phyloP scores from a whole-genome alignment of 2,888 invertebrate species.

The Lochmaea crataegi region DNA sequence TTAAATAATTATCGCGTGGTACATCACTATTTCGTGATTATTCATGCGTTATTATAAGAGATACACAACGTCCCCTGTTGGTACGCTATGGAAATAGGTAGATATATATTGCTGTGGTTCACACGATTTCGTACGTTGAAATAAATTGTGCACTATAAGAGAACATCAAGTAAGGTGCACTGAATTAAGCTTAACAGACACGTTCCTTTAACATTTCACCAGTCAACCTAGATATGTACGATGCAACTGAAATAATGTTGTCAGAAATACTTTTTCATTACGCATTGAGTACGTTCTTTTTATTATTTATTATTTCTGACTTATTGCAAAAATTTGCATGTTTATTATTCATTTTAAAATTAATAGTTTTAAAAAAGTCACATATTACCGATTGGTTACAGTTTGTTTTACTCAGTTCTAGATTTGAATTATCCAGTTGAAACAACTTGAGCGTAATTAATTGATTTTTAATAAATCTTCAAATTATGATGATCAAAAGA shows the following conservation, averaged over 20 bases:
- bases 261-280: neutral
- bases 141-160: constrained; percentile 50
- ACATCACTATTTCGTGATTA: neutral
- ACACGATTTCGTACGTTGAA: constrained; percentile 52
- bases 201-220: constrained; percentile 46
- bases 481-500: too few relatives aligned
- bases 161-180: constrained; percentile 39
- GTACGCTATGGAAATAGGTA: neutral
- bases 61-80: neutral
- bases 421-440: too few relatives aligned
- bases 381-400: too few relatives aligned
- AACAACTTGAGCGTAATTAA: too few relatives aligned
- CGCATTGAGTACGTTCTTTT: neutral
- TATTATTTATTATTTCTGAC: too few relatives aligned
- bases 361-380: too few relatives aligned
- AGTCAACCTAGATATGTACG: neutral
- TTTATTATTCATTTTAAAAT: too few relatives aligned
- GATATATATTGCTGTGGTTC: constrained; percentile 35
- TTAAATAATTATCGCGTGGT: too few relatives aligned
- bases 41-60: neutral
- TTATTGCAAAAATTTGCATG: too few relatives aligned
- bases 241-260: neutral
- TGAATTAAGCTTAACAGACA: constrained; percentile 50
- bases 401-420: too few relatives aligned
- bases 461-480: too few relatives aligned